These are phyloP conservation scores for Elgaria multicarinata DNA, from an alignment of 2,113 vertebrate genomes.

Conservation along the genomic window DNA sequence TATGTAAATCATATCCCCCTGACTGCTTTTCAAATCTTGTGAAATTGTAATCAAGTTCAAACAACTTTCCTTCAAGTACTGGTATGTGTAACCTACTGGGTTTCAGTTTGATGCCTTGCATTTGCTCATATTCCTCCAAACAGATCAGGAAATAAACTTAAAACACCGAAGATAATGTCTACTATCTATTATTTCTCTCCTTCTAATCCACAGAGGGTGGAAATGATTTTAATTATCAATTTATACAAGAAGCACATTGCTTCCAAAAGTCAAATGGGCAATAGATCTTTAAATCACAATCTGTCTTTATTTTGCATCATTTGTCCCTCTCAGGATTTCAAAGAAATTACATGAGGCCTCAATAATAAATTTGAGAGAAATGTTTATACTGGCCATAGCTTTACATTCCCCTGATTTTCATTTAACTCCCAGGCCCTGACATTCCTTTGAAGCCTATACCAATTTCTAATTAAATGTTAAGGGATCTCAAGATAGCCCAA, in stretches of 20 bases:
- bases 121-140: slow-evolving; percentile 30
- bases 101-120: slow-evolving; percentile 25
- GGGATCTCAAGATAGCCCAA: background rate
- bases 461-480: slow-evolving; percentile 28
- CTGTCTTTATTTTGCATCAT: background rate
- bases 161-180: background rate
- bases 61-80: slow-evolving; percentile 10
- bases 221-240: slow-evolving; percentile 16
- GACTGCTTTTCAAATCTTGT: slow-evolving; percentile 35
- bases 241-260: background rate
- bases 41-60: slow-evolving; percentile 34
- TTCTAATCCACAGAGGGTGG: background rate
- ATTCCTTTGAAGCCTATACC: slow-evolving; percentile 15
- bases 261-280: background rate
- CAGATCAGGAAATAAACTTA: slow-evolving; percentile 7
- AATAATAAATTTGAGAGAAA: slow-evolving; percentile 12
- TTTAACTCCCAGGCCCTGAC: background rate
- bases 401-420: slow-evolving; percentile 4
- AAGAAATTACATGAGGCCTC: slow-evolving; percentile 30
- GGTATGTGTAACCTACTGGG: background rate
- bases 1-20: slow-evolving; percentile 21
- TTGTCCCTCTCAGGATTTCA: slow-evolving; percentile 18
- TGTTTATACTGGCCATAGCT: slow-evolving; percentile 15
- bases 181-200: background rate
- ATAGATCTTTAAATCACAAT: background rate